These are phyloP conservation scores for Xenus cinereus DNA, from an alignment of 2,113 vertebrate species.

Conservation along the genomic window DNA sequence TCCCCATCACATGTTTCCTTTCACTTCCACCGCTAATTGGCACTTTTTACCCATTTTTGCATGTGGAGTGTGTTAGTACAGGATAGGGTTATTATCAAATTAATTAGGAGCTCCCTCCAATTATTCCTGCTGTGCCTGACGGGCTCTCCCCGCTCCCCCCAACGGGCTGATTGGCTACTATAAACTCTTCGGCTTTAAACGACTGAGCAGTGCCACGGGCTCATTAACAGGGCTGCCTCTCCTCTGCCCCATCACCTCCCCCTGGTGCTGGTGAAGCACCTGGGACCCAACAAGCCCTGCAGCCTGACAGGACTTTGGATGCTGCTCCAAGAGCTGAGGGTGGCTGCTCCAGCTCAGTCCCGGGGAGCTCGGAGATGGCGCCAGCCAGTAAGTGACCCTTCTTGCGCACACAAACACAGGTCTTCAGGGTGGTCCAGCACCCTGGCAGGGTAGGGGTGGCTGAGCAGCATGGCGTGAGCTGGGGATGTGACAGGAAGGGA, in stretches of 20 bases:
- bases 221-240: background rate
- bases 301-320: rapidly evolving
- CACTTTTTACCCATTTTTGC: conserved; percentile 42
- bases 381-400: rapidly evolving
- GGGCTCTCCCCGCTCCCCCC: background rate
- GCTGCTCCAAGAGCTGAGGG: background rate
- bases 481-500: too few relatives aligned
- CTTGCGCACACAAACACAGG: rapidly evolving
- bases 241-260: background rate
- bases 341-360: rapidly evolving
- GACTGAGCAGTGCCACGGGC: background rate
- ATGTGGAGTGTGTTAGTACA: conserved; percentile 38
- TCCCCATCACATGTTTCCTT: background rate
- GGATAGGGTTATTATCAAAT: conserved; percentile 64
- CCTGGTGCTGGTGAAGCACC: rapidly evolving
- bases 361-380: rapidly evolving
- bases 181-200: background rate
- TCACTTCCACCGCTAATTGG: conserved; percentile 31
- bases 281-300: rapidly evolving
- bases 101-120: conserved; percentile 67
- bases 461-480: background rate
- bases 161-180: background rate
- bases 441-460: background rate
- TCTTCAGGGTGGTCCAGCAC: background rate
- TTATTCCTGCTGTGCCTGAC: conserved; percentile 59